phyloP scores from a whole-genome alignment of 2,888 invertebrate genomes.

The Eupithecia vulgata region DNA sequence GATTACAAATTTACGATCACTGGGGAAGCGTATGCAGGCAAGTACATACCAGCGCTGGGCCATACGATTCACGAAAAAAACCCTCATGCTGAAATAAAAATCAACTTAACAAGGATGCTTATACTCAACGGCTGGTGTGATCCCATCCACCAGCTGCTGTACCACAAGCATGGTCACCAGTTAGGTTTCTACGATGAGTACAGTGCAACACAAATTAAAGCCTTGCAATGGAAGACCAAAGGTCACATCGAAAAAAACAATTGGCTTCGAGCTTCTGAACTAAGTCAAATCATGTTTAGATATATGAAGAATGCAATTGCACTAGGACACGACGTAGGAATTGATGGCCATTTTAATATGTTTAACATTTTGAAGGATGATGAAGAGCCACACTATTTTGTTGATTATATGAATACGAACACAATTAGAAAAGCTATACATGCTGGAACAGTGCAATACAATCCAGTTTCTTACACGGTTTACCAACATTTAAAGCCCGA shows the following conservation, averaged over 20 bases:
- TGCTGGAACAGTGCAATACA: constrained; percentile 18
- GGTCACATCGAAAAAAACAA: constrained; percentile 85
- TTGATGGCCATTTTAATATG: constrained; percentile 85
- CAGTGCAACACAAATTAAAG: constrained; percentile 83
- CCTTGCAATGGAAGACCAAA: constrained; percentile 83
- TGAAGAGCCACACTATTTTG: background rate
- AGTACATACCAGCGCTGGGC: constrained; percentile 89
- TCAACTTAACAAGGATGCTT: constrained; percentile 87
- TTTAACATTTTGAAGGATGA: background rate
- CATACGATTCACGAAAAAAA: constrained; percentile 88
- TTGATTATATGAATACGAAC: background rate
- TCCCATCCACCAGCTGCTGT: constrained; percentile 89
- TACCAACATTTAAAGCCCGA: constrained; percentile 3
- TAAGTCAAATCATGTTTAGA: constrained; percentile 60
- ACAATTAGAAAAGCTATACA: constrained; percentile 20
- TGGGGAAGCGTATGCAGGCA: constrained; percentile 95
- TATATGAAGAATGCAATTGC: constrained; percentile 48
- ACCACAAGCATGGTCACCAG: constrained; percentile 91
- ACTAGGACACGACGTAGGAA: background rate
- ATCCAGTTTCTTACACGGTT: background rate
- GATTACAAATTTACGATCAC: constrained; percentile 91
- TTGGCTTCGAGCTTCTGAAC: constrained; percentile 85
- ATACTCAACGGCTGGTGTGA: constrained; percentile 93
- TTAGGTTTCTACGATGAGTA: constrained; percentile 87
- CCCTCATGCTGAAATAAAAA: constrained; percentile 85